Percentiles rank a stretch among this genome's conserved stretches.
These are phyloP conservation scores for Axis porcinus DNA, from an alignment of 2,113 vertebrate species.

Conservation along the genomic window DNA sequence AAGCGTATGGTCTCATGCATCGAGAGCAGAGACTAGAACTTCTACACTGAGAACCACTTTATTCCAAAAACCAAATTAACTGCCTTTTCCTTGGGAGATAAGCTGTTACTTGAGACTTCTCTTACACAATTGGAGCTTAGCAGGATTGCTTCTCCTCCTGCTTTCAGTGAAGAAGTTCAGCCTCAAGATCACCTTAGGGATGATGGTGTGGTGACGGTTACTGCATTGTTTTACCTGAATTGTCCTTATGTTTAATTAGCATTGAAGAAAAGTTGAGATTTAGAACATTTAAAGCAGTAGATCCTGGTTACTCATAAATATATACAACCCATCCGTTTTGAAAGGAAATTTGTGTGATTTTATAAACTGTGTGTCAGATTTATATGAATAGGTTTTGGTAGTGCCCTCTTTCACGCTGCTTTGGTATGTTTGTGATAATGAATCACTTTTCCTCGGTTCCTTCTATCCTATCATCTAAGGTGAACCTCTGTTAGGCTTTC, in stretches of 20 bases:
- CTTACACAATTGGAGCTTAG: not conserved
- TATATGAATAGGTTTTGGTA: not conserved
- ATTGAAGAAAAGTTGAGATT: not conserved
- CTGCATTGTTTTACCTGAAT: not conserved
- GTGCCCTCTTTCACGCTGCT: not conserved
- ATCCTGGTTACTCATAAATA: not conserved
- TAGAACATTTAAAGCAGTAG: not conserved
- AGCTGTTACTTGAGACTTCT: not conserved
- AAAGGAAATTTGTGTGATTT: not conserved
- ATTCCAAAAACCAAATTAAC: not conserved
- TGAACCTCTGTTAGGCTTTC: not conserved
- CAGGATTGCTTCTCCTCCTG: not conserved
- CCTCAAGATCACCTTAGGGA: not conserved
- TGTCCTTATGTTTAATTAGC: not conserved
- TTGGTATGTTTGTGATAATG: not conserved
- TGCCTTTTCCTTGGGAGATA: not conserved
- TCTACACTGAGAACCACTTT: not conserved
- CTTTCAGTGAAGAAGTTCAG: not conserved
- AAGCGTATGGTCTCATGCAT: accelerated
- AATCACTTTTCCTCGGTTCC: not conserved
- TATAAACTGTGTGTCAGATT: not conserved
- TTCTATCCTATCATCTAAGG: not conserved
- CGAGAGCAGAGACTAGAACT: not conserved
- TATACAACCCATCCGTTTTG: not conserved
- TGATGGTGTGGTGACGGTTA: not conserved